Conservation (phyloP, 2,113 vertebrate species). For the Amblyopsis rosae region DNA sequence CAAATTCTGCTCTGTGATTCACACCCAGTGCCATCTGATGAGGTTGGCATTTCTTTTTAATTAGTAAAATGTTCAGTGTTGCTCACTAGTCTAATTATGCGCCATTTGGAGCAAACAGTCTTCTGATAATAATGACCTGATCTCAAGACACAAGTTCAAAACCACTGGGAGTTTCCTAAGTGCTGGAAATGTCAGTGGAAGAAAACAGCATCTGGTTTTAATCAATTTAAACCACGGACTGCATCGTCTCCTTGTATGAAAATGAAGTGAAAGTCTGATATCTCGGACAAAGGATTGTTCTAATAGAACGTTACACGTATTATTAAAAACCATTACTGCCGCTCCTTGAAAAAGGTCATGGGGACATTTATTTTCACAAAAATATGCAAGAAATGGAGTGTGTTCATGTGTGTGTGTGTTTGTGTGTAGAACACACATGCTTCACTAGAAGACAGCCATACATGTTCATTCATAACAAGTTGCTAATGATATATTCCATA, state of each 20-base stretch:
- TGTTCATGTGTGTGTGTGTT: too few species aligned
- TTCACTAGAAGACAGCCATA: too few species aligned
- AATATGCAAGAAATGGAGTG: too few species aligned
- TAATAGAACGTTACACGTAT: background rate
- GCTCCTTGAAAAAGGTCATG: background rate
- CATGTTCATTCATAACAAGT: too few species aligned
- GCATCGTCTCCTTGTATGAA: background rate
- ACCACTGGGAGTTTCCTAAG: background rate
- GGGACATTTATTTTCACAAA: too few species aligned
- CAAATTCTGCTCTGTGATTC: slow-evolving; percentile 34
- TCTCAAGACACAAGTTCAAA: slow-evolving; percentile 3
- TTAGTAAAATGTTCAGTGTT: slow-evolving; percentile 37
- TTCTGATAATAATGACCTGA: slow-evolving; percentile 34
- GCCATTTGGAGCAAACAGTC: slow-evolving; percentile 20
- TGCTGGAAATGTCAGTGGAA: background rate
- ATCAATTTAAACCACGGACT: background rate
- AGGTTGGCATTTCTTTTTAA: slow-evolving; percentile 54
- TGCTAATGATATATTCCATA: too few species aligned
- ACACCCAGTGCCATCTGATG: slow-evolving; percentile 34
- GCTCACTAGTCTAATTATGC: slow-evolving; percentile 40
- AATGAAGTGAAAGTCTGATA: background rate
- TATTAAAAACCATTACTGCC: background rate
- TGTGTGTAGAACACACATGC: too few species aligned
- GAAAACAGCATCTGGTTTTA: background rate
- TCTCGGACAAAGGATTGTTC: background rate